Evolutionary conservation across 2,888 invertebrate genomes (phyloP).

Genomic region (Rhamnusium bicolor): DNA sequence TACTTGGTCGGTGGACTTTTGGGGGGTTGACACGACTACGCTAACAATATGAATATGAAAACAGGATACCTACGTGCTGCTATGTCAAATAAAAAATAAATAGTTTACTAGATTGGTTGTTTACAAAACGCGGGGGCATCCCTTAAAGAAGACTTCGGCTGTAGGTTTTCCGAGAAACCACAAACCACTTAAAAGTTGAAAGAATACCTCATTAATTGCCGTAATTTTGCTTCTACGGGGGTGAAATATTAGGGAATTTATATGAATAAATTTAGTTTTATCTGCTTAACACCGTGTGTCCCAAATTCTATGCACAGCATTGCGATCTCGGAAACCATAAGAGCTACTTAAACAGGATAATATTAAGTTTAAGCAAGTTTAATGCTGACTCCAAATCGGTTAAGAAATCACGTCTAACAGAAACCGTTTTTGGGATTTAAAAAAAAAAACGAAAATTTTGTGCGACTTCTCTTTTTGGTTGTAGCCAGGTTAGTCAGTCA

Average conservation of each 20-base stretch:
- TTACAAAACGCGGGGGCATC: slow-evolving; percentile 26
- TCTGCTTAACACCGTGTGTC: too few species aligned
- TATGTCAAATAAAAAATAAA: slow-evolving; percentile 37
- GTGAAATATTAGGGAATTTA: background rate
- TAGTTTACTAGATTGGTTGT: slow-evolving; percentile 26
- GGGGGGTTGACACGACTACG: slow-evolving; percentile 30
- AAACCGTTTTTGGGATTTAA: too few species aligned
- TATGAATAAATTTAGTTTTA: background rate
- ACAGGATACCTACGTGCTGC: slow-evolving; percentile 34
- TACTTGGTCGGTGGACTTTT: slow-evolving; percentile 31
- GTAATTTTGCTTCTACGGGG: background rate
- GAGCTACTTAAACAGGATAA: too few species aligned
- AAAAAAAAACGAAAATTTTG: too few species aligned
- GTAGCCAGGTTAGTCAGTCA: too few species aligned
- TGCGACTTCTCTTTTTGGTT: too few species aligned
- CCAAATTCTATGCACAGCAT: too few species aligned
- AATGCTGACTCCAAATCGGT: too few species aligned
- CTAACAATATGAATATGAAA: slow-evolving; percentile 38
- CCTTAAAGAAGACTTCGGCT: background rate
- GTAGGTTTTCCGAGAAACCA: background rate
- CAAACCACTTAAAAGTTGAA: background rate
- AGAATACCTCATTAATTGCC: background rate
- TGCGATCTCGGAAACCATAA: background rate
- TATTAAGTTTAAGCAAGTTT: too few species aligned
- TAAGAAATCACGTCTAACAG: too few species aligned